A percentile compares a stretch with the other conserved stretches of the same genome.
Conservation (phyloP, 37 sponge, comb jelly and placozoan genomes). For the Haliclona indistincta region DNA sequence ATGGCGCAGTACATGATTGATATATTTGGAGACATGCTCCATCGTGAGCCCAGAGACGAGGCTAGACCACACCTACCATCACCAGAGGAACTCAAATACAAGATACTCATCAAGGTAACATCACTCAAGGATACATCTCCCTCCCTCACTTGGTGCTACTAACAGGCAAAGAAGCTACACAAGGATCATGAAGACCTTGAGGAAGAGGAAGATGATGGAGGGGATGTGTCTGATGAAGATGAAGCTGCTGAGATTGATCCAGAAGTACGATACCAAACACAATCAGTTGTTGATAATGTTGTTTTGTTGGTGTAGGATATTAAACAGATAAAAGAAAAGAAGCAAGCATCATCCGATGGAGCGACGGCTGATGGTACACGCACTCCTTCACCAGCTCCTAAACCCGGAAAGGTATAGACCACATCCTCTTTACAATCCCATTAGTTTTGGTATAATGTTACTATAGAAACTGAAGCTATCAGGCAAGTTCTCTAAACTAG, state of each 20-base stretch:
- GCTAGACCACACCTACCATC: conserved; percentile 14
- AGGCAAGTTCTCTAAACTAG: conserved; percentile 51
- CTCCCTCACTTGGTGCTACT: background rate
- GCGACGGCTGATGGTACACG: too few relatives aligned
- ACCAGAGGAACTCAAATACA: conserved; percentile 32
- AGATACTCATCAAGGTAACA: conserved; percentile 43
- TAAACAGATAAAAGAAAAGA: too few relatives aligned
- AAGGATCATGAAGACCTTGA: conserved; percentile 23
- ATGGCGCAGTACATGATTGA: conserved; percentile 58
- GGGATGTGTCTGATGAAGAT: conserved; percentile 58
- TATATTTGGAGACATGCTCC: conserved; percentile 23
- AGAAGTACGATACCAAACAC: too few relatives aligned
- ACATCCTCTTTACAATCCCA: too few relatives aligned
- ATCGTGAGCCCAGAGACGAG: conserved; percentile 10
- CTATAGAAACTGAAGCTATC: conserved; percentile 78
- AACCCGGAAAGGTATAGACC: too few relatives aligned
- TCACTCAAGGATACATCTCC: background rate
- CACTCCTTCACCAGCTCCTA: too few relatives aligned
- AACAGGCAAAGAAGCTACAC: conserved; percentile 47
- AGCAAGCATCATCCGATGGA: too few relatives aligned
- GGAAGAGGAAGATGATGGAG: conserved; percentile 30
- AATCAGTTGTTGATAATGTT: too few relatives aligned
- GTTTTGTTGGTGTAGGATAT: too few relatives aligned
- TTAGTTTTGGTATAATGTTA: too few relatives aligned
- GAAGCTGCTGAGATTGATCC: conserved; percentile 40